A percentile compares a stretch with the other conserved stretches of the same genome.
phyloP scores from a whole-genome alignment of 2,888 invertebrate species.

The Sesamia inferens region DNA sequence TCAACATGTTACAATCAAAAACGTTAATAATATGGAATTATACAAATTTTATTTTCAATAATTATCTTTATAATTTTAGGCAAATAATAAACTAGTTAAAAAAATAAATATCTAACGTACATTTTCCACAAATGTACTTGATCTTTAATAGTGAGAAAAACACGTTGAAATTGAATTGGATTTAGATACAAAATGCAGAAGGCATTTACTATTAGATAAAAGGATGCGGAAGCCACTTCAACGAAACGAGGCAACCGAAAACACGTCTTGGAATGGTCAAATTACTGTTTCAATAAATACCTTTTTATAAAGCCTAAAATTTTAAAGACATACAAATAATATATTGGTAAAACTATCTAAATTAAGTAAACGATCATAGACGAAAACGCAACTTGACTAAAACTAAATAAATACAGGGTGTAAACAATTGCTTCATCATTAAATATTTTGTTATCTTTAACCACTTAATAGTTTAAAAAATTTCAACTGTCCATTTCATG shows the following conservation, averaged over 20 bases:
- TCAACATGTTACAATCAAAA: slow-evolving; percentile 59
- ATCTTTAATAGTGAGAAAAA: slow-evolving; percentile 2
- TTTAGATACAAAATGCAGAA: background rate
- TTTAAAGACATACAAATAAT: slow-evolving; percentile 61
- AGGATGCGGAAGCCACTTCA: background rate
- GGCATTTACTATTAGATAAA: background rate
- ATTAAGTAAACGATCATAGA: slow-evolving; percentile 74
- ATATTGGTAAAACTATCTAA: slow-evolving; percentile 69
- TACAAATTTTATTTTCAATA: slow-evolving; percentile 61
- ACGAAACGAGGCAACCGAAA: background rate
- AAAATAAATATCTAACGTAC: background rate
- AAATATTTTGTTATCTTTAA: slow-evolving; percentile 57
- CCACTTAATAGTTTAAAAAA: slow-evolving; percentile 44
- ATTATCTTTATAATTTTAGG: slow-evolving; percentile 65
- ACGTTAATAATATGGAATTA: slow-evolving; percentile 64
- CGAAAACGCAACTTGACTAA: slow-evolving; percentile 71
- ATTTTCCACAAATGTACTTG: slow-evolving; percentile 10
- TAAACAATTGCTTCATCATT: slow-evolving; percentile 76
- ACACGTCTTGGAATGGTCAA: background rate
- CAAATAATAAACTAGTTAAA: slow-evolving; percentile 18
- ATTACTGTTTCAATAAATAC: background rate
- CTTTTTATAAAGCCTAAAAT: slow-evolving; percentile 56
- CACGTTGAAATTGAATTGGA: slow-evolving; percentile 1
- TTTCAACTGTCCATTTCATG: slow-evolving; percentile 76
- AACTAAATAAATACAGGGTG: slow-evolving; percentile 82